phyloP scores from a whole-genome alignment of 2,888 invertebrate species.

The Perizoma affinitatum region DNA sequence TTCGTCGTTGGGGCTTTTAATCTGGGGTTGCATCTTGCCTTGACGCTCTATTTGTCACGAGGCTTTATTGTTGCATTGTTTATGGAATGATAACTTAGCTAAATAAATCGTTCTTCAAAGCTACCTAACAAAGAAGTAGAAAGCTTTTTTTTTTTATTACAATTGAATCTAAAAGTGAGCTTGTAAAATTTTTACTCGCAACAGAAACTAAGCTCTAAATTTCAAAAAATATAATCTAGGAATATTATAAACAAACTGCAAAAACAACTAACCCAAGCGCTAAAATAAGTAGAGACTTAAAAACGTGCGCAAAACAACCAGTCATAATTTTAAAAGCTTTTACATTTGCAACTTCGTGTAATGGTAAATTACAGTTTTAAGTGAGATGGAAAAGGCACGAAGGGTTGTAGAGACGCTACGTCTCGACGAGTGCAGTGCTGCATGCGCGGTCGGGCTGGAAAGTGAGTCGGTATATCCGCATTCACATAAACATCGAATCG shows the following conservation, averaged over 20 bases:
- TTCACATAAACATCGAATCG: slow-evolving; percentile 2
- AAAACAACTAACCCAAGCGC: slow-evolving; percentile 27
- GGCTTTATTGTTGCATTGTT: slow-evolving; percentile 42
- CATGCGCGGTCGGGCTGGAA: neutral
- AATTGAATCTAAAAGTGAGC: too few species aligned
- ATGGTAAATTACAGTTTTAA: slow-evolving; percentile 50
- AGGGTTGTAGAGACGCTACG: slow-evolving; percentile 38
- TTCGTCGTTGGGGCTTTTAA: slow-evolving; percentile 82
- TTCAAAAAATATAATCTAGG: slow-evolving; percentile 22
- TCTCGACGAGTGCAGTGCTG: slow-evolving; percentile 32
- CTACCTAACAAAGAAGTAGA: too few species aligned
- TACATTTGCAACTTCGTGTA: slow-evolving; percentile 44
- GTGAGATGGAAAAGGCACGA: slow-evolving; percentile 51
- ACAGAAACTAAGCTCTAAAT: neutral
- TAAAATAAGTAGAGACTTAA: slow-evolving; percentile 38
- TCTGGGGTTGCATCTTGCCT: slow-evolving; percentile 77
- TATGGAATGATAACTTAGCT: slow-evolving; percentile 5
- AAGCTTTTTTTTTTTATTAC: too few species aligned
- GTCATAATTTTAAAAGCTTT: slow-evolving; percentile 45
- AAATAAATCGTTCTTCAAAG: too few species aligned
- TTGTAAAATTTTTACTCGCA: too few species aligned
- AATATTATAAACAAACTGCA: slow-evolving; percentile 24
- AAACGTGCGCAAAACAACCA: slow-evolving; percentile 42
- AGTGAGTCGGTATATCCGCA: neutral
- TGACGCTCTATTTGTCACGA: slow-evolving; percentile 70